Base-by-base conservation (phyloP, 2,113 vertebrate species). In the Pedetes capensis region DNA sequence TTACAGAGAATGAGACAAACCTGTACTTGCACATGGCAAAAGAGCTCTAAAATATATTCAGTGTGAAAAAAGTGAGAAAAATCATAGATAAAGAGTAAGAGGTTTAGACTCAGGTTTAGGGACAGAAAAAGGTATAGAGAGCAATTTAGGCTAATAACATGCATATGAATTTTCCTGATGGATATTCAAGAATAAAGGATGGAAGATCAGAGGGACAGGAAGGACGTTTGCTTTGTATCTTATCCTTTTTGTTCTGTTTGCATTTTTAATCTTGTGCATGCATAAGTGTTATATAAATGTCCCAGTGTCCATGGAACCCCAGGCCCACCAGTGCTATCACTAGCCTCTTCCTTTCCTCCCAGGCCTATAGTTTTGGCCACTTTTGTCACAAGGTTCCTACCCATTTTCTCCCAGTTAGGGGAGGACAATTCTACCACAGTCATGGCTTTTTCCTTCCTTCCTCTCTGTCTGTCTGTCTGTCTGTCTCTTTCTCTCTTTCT, bases 381-480 rank as follows among this genome's bases (percentile, higher is more conserved):
- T 72, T 64, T 44, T 8, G 37, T 14, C 11, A 78, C 32, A 47
- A 78, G 49, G 32, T 79, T 44, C 14, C n/a, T 10, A 69, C 12
- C 53, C 34, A 39, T 39, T 68, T 92, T 51, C 47, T 74, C 37
- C 37, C 32, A 37, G 1, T 59, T n/a, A 69, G 11, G 14, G 16
- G 51, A 94, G 9, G 37, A 20, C 14, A 34, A 4, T 11, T 71
- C 47, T 71, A 37, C 17, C 20, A 32, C 27, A 9, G 44, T 39
- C 87, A 27, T 29, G 42, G 44, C 34, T 39, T 61, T 89, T 85
- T 57, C 95, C 93, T 89, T 39, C n/a, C n/a, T n/a, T n/a, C n/a
- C n/a, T n/a, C n/a, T n/a, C n/a, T n/a, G n/a, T n/a, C n/a, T n/a
- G n/a, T n/a, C n/a, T n/a, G n/a, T n/a, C n/a, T n/a, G n/a, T n/a